phyloP scores from a whole-genome alignment of 1,140 invertebrate species.

The Euschistus heros region DNA sequence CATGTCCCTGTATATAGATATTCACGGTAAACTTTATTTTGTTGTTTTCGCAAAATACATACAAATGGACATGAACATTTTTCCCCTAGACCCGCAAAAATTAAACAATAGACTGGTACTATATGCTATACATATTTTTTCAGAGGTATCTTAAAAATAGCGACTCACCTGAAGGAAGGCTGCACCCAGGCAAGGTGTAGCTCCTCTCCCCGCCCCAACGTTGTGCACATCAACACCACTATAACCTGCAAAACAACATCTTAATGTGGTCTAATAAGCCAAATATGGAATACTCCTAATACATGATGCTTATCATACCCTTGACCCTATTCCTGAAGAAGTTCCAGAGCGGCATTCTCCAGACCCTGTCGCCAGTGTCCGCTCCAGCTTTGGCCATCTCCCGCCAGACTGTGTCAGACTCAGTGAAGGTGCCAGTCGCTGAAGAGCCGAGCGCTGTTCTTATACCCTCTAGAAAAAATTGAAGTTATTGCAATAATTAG shows the following conservation, averaged over 20 bases:
- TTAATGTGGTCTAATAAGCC: not conserved
- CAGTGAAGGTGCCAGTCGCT: slow-evolving; percentile 46
- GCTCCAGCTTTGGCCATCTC: slow-evolving; percentile 39
- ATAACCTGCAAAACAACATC: slow-evolving; percentile 36
- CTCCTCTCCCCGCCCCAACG: slow-evolving; percentile 50
- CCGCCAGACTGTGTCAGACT: slow-evolving; percentile 39
- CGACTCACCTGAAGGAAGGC: slow-evolving; percentile 53
- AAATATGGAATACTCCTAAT: not conserved
- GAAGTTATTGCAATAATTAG: too few species aligned
- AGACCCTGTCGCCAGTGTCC: slow-evolving; percentile 49
- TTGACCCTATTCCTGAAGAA: slow-evolving; percentile 45
- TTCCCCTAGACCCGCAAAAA: too few species aligned
- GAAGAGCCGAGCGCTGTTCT: slow-evolving; percentile 42
- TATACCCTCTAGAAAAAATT: slow-evolving; percentile 29
- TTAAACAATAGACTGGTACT: too few species aligned
- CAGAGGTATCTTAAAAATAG: too few species aligned
- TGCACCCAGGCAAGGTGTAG: slow-evolving; percentile 76
- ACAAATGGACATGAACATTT: too few species aligned
- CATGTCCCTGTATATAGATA: too few species aligned
- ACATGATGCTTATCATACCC: slow-evolving; percentile 23
- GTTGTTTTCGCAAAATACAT: too few species aligned
- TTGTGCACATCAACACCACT: slow-evolving; percentile 70
- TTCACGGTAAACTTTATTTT: too few species aligned
- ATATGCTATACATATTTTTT: too few species aligned
- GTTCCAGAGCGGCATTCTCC: slow-evolving; percentile 52